These are phyloP conservation scores for Tenthredo notha DNA, from an alignment of 2,888 invertebrate species.

Conservation along the genomic window DNA sequence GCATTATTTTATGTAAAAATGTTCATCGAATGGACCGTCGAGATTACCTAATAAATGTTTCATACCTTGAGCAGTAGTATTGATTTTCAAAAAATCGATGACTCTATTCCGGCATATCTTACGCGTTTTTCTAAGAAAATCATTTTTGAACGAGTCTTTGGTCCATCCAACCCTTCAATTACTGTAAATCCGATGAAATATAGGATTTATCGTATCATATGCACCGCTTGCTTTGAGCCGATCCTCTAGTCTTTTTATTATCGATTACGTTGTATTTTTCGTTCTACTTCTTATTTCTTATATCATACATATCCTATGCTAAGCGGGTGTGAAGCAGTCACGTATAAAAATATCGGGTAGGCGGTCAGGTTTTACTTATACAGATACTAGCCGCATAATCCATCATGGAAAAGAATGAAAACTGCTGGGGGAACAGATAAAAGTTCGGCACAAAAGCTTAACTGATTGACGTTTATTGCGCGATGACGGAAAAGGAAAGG, in stretches of 20 bases:
- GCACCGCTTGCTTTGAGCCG: not conserved
- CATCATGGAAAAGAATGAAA: slow-evolving; percentile 41
- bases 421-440: slow-evolving; percentile 12
- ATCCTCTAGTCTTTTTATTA: not conserved
- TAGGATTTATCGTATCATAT: not conserved
- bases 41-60: not conserved
- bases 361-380: not conserved
- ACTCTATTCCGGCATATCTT: not conserved
- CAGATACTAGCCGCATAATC: slow-evolving; percentile 24
- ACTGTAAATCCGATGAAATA: not conserved
- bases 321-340: slow-evolving; percentile 17
- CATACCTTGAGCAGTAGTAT: not conserved
- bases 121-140: not conserved
- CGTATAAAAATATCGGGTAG: not conserved
- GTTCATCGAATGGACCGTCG: not conserved
- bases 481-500: slow-evolving; percentile 9
- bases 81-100: not conserved
- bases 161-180: not conserved
- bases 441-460: slow-evolving; percentile 34
- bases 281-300: not conserved
- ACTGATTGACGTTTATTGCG: slow-evolving; percentile 35
- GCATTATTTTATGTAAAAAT: not conserved
- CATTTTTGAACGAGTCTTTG: not conserved
- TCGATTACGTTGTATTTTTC: not conserved
- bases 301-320: not conserved